These are phyloP conservation scores for Sterrhoptilus dennistouni DNA, from an alignment of 2,113 vertebrate species.

Conservation along the genomic window DNA sequence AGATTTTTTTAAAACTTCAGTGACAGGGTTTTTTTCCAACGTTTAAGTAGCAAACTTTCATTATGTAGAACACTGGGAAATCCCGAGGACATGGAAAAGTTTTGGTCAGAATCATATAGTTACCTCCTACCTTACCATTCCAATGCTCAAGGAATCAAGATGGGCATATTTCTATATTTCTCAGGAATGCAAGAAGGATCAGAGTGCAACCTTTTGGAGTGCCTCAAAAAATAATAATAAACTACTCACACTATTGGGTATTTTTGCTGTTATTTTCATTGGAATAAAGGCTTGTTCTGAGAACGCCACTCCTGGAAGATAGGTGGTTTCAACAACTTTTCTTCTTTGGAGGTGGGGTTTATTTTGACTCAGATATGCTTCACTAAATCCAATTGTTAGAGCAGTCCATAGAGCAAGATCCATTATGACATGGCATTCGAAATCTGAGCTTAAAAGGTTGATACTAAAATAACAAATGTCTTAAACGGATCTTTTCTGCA, in stretches of 20 bases:
- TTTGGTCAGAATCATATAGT: not conserved
- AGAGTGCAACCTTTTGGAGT: not conserved
- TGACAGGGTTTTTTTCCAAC: not conserved
- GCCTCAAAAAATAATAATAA: not conserved
- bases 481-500: not conserved
- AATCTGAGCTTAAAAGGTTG: not conserved
- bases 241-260: not conserved
- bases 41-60: not conserved
- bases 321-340: not conserved
- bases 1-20: not conserved
- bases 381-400: not conserved
- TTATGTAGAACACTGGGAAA: not conserved
- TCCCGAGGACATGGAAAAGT: not conserved
- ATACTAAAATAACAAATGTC: not conserved
- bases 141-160: not conserved
- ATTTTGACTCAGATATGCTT: not conserved
- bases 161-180: not conserved
- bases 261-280: not conserved
- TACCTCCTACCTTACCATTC: not conserved
- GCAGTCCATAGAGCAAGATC: not conserved
- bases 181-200: not conserved
- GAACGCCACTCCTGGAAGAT: not conserved
- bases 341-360: rapidly evolving
- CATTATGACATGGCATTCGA: not conserved
- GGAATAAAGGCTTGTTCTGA: not conserved